These are phyloP conservation scores for Smithornis capensis DNA, from an alignment of 2,113 vertebrate genomes.

Conservation along the genomic window DNA sequence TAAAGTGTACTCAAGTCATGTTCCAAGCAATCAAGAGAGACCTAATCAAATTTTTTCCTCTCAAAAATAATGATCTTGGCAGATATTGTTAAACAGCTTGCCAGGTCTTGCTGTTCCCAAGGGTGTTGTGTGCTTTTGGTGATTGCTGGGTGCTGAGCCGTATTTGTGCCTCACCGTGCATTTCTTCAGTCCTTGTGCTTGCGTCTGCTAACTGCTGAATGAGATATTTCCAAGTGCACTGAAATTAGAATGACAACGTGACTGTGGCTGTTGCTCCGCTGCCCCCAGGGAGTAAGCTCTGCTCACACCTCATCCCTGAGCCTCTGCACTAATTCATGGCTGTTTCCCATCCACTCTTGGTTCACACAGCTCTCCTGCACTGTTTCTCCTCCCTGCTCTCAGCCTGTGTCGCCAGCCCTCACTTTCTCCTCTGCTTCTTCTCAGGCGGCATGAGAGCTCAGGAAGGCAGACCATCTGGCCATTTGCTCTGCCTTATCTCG, in stretches of 20 bases:
- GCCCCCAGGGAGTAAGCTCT: neutral
- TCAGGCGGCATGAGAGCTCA: neutral
- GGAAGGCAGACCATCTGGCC: neutral
- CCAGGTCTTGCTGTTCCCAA: neutral
- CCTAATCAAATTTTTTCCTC: slow-evolving; percentile 45
- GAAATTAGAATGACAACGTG: neutral
- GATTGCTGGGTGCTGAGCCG: neutral
- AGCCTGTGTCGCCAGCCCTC: neutral
- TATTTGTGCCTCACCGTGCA: neutral
- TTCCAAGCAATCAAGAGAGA: slow-evolving; percentile 30
- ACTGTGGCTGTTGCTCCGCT: fast-evolving
- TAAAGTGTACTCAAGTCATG: slow-evolving; percentile 4
- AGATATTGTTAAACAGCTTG: slow-evolving; percentile 10
- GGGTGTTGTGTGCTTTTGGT: neutral
- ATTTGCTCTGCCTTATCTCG: neutral
- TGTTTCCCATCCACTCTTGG: neutral
- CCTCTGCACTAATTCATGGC: neutral
- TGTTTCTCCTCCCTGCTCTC: neutral
- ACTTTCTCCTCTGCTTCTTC: neutral
- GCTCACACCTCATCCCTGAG: neutral
- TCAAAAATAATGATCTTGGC: slow-evolving; percentile 47
- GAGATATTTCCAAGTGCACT: neutral
- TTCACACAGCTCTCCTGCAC: neutral
- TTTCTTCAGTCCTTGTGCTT: neutral
- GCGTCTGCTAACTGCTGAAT: neutral